Base-by-base conservation (phyloP, 2,113 vertebrate species). In the Charina bottae region DNA sequence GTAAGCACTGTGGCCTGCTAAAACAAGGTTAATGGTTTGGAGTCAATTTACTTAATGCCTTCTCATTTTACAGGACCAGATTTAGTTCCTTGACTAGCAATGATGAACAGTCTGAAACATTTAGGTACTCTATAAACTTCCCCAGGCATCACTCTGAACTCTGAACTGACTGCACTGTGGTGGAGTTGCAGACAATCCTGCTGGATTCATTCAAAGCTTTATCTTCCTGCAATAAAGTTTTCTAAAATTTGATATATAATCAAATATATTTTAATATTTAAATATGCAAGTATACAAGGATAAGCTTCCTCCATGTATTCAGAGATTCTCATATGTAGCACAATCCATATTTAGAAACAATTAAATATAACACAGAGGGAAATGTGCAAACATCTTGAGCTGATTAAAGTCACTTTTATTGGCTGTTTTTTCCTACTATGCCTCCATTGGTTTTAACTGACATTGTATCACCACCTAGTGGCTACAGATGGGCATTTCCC, bases 391-490 rank as follows among this genome's bases (percentile, higher is more conserved):
- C 89, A 92, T 55, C 93, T 88, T 0, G 0, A 6, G 85, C 92
- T 85, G 92, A 68, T 10, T 87, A 78, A 56, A 90, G 83, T 56
- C 83, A 53, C 15, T 93, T 68, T 55, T 91, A 78, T 15, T 46
- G 92, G 54, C 7, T 90, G 84, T 15, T 89, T 83, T 26, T n/a
- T 23, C 13, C 33, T 28, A 7, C 15, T 88, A 0, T 2, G 7
- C 21, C n/a, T 46, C 8, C 0, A 8, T 59, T 49, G 49, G 0
- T 0, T 42, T 93, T 94, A 0, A 3, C 58, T 95, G 60, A 56
- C 10, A 0, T 4, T 94, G 9, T 89, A 90, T 58, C 94, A 84
- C 96, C 96, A 96, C 92, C 96, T 97, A 89, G 95, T 95, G 96
- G 93, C 46, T 92, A 92, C 4, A 68, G n/a, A 6, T 13, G 85